These are phyloP conservation scores for Apus apus DNA, from an alignment of 2,113 vertebrate genomes.

Conservation along the genomic window DNA sequence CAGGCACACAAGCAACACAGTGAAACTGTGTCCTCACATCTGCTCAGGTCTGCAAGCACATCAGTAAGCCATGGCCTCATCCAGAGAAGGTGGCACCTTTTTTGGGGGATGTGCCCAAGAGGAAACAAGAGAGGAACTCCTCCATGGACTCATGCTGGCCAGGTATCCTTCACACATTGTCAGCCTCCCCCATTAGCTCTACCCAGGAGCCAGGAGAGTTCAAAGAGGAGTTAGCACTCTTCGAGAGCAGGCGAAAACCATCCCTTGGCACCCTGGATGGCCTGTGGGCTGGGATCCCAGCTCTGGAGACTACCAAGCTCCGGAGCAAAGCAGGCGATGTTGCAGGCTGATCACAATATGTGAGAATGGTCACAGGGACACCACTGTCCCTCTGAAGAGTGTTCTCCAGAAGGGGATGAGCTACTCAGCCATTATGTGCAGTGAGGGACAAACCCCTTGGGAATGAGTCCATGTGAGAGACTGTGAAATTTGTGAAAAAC, in stretches of 20 bases:
- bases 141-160: not conserved
- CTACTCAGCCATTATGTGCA: not conserved
- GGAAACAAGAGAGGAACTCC: not conserved
- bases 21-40: not conserved
- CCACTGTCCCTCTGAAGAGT: not conserved
- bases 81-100: not conserved
- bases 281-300: not conserved
- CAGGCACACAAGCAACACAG: rapidly evolving
- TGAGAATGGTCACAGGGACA: rapidly evolving
- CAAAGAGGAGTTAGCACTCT: not conserved
- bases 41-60: not conserved
- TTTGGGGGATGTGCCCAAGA: not conserved
- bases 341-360: not conserved
- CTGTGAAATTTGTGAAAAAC: not conserved
- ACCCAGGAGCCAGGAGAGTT: not conserved
- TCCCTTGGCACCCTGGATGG: not conserved
- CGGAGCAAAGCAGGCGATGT: not conserved
- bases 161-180: not conserved
- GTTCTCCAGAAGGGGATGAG: not conserved
- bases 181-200: not conserved
- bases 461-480: not conserved
- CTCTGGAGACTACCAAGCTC: not conserved
- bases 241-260: not conserved
- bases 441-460: not conserved
- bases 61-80: not conserved